Evolutionary conservation across 2,888 invertebrate genomes (phyloP).

Genomic region (Cephalotes varians): DNA sequence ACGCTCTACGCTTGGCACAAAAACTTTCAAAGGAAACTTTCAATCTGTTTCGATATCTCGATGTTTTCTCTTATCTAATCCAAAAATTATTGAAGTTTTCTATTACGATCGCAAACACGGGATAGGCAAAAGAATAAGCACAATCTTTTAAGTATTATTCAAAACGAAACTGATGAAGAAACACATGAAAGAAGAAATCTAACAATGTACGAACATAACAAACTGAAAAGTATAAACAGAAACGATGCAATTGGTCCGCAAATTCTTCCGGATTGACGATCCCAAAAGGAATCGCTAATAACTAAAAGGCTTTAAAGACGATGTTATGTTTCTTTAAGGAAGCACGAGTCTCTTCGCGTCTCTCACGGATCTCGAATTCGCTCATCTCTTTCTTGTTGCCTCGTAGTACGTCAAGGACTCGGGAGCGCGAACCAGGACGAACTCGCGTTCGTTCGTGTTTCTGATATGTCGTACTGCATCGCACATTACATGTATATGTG

Average conservation of each 20-base stretch:
- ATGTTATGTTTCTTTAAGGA: slow-evolving; percentile 56
- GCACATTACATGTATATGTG: not conserved
- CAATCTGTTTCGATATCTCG: not conserved
- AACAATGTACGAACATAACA: not conserved
- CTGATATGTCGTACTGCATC: slow-evolving; percentile 7
- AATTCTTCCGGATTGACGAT: not conserved
- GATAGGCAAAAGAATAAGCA: not conserved
- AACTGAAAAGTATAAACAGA: not conserved
- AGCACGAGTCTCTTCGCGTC: slow-evolving; percentile 54
- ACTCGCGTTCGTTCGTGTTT: slow-evolving; percentile 53
- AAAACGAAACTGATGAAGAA: not conserved
- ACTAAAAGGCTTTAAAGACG: not conserved
- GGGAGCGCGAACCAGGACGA: slow-evolving; percentile 56
- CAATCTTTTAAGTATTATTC: not conserved
- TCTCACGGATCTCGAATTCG: slow-evolving; percentile 75
- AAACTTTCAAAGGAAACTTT: slow-evolving; percentile 33
- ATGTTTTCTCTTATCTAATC: not conserved
- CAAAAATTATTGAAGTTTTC: too few species aligned
- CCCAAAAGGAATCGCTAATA: not conserved
- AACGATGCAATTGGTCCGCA: not conserved
- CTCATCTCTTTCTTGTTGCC: slow-evolving; percentile 71
- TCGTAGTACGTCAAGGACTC: slow-evolving; percentile 75
- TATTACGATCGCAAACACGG: not conserved
- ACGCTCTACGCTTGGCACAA: not conserved
- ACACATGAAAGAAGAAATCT: not conserved